These are phyloP conservation scores for Eurystomus glaucurus DNA, from an alignment of 2,797 vertebrate genomes.

Conservation along the genomic window DNA sequence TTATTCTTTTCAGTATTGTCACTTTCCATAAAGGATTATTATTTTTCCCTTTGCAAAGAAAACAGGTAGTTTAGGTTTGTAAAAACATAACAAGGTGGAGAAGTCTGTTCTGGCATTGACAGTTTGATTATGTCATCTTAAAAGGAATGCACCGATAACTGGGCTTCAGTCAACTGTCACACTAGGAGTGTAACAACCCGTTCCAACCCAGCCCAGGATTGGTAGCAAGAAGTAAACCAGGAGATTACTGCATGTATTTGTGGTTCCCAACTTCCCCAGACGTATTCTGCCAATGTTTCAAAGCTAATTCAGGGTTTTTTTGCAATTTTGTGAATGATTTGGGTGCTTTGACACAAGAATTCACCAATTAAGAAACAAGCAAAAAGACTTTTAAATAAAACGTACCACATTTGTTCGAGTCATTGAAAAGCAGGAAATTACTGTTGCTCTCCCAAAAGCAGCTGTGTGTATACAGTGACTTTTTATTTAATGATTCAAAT, in stretches of 20 bases:
- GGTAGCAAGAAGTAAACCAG: not conserved
- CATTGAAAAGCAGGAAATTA: conserved; percentile 68
- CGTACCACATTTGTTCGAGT: conserved; percentile 47
- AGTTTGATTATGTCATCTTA: not conserved
- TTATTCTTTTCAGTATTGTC: not conserved
- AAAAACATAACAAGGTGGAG: not conserved
- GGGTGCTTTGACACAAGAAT: conserved; percentile 47
- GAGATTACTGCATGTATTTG: not conserved
- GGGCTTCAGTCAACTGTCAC: not conserved
- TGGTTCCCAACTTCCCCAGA: not conserved
- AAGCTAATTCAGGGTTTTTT: not conserved
- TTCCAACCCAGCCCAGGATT: not conserved
- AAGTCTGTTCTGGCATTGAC: not conserved
- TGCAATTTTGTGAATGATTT: not conserved
- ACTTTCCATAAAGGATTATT: not conserved
- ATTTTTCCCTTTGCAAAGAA: not conserved
- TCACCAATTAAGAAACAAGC: conserved; percentile 58
- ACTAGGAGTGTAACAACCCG: not conserved
- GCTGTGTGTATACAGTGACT: conserved; percentile 70
- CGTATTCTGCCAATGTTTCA: not conserved
- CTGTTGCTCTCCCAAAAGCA: conserved; percentile 70
- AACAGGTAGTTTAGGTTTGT: not conserved
- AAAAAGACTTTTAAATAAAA: conserved; percentile 57
- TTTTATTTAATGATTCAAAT: conserved; percentile 70
- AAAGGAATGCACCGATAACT: not conserved